Evolutionary conservation across 2,888 invertebrate genomes (phyloP), one percentile per base, ranked within the genome.

Genomic region (Agonopterix subpropinquella): DNA sequence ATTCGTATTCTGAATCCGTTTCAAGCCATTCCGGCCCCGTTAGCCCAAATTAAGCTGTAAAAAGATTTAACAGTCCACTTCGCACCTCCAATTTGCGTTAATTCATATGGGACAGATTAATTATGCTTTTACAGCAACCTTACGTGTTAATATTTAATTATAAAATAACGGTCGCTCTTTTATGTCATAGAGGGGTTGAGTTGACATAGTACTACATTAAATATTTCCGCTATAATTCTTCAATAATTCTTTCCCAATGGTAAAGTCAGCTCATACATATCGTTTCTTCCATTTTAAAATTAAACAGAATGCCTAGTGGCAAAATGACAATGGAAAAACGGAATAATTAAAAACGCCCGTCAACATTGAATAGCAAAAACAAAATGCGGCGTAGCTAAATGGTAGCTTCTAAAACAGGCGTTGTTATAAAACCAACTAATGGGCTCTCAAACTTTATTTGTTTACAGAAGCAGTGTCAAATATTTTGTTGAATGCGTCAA

Each of bases 1-100:
- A 56, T 52, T 53, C 56, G 48, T 49, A 52, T 55, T 52, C 53
- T 50, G 52, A 53, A 54, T 54, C 56, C 54, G 52, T 61, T 61
- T 51, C 52, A 55, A 61, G 61, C 62, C 67, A 67, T 70, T 68
- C 65, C 55, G 52, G 58, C 59, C 47, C 53, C 57, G 56, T 56
- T 59, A 55, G 60, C 51, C 55, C 51, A 53, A 62, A 64, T 64
- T 52, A 61, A 59, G 57, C 58, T 57, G 53, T 70, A 63, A 70
- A 73, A 72, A 65, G 65, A 67, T 67, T 69, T 70, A 57, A 67
- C 67, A 62, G 70, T 63, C 65, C 61, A 58, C 58, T 63, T 64
- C 64, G 62, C 61, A 49, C 62, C 61, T 67, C 59, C 62, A 68
- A 67, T 68, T 71, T 59, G 58, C 58, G 63, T 61, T 66, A 70